Evolutionary conservation across 2,888 invertebrate genomes (phyloP).

Genomic region (Lasioglossum figueresi): DNA sequence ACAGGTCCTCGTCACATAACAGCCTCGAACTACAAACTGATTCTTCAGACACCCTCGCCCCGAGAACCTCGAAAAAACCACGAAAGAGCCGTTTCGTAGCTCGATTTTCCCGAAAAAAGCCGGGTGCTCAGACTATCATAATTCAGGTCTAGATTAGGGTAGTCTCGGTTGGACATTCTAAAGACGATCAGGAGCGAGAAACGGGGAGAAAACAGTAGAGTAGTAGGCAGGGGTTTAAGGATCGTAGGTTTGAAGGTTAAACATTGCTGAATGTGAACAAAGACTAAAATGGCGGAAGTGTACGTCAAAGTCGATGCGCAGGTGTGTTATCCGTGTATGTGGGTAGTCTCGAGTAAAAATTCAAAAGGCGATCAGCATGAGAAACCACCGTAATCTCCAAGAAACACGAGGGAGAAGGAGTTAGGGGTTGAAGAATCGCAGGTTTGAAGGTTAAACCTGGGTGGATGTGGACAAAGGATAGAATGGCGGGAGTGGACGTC

Average conservation of each 20-base stretch:
- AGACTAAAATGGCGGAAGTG: constrained; percentile 26
- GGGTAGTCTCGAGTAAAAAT: too few relatives aligned
- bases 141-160: constrained; percentile 4
- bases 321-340: too few relatives aligned
- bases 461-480: constrained; percentile 1
- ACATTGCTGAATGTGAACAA: constrained; percentile 15
- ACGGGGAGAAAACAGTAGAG: not conserved
- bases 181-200: not conserved
- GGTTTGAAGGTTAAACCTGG: not conserved
- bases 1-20: not conserved
- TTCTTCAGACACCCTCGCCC: not conserved
- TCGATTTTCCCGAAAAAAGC: not conserved
- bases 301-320: constrained; percentile 44
- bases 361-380: not conserved
- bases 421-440: not conserved
- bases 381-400: not conserved
- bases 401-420: not conserved
- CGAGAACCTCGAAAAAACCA: not conserved
- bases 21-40: not conserved
- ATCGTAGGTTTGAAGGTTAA: not conserved
- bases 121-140: not conserved
- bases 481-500: constrained; percentile 42
- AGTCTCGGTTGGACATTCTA: not conserved
- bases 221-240: not conserved
- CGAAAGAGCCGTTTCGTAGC: not conserved